Base-by-base conservation (phyloP, 2,888 invertebrate genomes). In the Pandemis corylana region DNA sequence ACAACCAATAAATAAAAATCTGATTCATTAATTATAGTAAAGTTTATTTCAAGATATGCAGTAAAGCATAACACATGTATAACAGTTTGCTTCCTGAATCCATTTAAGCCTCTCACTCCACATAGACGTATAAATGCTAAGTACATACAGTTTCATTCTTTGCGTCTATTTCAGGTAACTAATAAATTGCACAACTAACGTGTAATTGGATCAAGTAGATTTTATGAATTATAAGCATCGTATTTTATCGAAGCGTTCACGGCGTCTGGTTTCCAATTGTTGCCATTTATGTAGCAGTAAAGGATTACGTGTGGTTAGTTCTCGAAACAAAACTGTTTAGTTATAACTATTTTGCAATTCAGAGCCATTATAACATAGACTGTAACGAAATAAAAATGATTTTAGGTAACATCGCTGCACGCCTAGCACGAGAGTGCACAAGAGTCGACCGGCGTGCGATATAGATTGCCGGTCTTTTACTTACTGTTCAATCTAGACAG, bases 321-420 rank as follows among this genome's bases (percentile, higher is more conserved):
- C 53, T 71, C 61, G 44, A 76, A 68, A 76, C 70, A 71, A 68
- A 68, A 68, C 15, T 44, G 66, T 63, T 56, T 64, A 56, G 65
- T 41, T 49, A 51, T 68, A 56, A 15, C 53, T 20, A 68, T 77
- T 71, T 76, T 66, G 74, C 75, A 78, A 78, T 75, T 36, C 62
- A 63, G 75, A 75, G 73, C 74, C 76, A 77, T 79, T 77, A 76
- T 76, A 36, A 41, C 56, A 76, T 69, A 42, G 62, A 51, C 53
- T 53, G 72, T 56, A 68, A 64, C 63, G 15, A 46, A 68, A 68
- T 68, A 51, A 20, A 46, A 68, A 59, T 71, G 66, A 72, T 20
- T 62, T 67, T 53, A 12, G 42, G 66, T 51, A 56, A 56, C 20
- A 56, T 53, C 61, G 62, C 15, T 61, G 67, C 67, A 36, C 28